Evolutionary conservation across 2,113 vertebrate genomes (phyloP).

Genomic region (Petroica traversi): DNA sequence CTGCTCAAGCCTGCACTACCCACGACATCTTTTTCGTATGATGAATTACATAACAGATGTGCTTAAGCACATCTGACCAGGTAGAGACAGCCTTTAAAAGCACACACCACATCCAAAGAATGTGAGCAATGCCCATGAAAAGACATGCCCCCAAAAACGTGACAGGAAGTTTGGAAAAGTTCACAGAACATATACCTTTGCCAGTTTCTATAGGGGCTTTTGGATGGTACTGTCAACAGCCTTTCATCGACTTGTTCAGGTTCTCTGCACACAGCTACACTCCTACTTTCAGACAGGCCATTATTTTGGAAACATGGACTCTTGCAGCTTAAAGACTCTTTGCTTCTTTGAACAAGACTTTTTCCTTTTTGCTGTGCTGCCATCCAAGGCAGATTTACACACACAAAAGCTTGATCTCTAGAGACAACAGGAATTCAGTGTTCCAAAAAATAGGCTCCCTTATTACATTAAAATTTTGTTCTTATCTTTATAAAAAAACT

Average conservation of each 20-base stretch:
- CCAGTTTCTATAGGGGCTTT: not conserved
- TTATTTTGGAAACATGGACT: not conserved
- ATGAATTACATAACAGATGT: not conserved
- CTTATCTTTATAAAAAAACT: conserved; percentile 7
- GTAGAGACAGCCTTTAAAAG: not conserved
- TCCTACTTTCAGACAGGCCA: not conserved
- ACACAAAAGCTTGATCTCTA: not conserved
- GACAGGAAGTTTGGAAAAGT: not conserved
- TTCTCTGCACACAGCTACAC: not conserved
- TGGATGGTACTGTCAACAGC: not conserved
- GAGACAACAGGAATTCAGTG: not conserved
- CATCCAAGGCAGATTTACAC: not conserved
- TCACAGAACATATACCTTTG: rapidly evolving
- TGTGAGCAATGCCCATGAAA: not conserved
- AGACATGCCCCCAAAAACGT: rapidly evolving
- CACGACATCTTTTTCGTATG: rapidly evolving
- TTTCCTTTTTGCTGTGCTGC: not conserved
- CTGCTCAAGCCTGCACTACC: not conserved
- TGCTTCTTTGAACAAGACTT: not conserved
- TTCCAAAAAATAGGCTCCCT: not conserved
- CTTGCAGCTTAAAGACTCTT: not conserved
- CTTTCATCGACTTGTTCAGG: not conserved
- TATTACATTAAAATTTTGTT: not conserved
- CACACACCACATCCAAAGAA: not conserved
- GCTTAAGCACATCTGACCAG: not conserved